These are phyloP conservation scores for Luehdorfia chinensis DNA, from an alignment of 1,140 invertebrate species.

Conservation along the genomic window DNA sequence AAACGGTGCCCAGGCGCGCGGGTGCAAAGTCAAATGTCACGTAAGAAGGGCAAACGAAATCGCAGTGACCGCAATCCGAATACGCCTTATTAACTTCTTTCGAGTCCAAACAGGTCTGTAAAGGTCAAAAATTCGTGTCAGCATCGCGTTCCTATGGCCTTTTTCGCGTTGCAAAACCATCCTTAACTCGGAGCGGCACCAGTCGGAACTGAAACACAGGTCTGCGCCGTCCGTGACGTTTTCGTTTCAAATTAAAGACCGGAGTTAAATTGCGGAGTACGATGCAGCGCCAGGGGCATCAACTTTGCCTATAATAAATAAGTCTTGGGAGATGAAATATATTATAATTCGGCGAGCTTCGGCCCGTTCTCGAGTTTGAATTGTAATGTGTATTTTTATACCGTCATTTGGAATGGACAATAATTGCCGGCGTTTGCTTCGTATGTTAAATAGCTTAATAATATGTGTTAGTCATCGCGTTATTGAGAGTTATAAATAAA, in stretches of 20 bases:
- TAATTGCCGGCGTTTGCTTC: slow-evolving; percentile 46
- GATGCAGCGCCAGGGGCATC: no score
- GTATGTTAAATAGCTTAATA: slow-evolving; percentile 49
- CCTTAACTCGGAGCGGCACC: slow-evolving; percentile 5
- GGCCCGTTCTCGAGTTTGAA: slow-evolving; percentile 33
- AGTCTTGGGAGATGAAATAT: slow-evolving; percentile 22
- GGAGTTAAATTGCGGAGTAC: no score
- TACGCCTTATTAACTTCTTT: slow-evolving; percentile 17
- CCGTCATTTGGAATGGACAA: slow-evolving; percentile 40
- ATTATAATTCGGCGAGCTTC: slow-evolving; percentile 29
- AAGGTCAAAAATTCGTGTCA: slow-evolving; percentile 16
- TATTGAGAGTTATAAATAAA: slow-evolving; percentile 53
- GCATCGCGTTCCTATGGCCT: background rate
- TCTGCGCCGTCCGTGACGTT: background rate
- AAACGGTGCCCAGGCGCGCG: slow-evolving; percentile 1
- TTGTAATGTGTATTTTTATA: slow-evolving; percentile 47
- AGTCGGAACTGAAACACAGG: slow-evolving; percentile 2
- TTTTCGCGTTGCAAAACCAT: slow-evolving; percentile 14
- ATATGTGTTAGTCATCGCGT: slow-evolving; percentile 42
- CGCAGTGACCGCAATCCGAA: slow-evolving; percentile 16
- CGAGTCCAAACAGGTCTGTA: slow-evolving; percentile 15
- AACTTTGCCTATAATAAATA: slow-evolving; percentile 24
- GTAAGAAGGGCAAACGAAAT: slow-evolving; percentile 17
- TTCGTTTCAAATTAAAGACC: background rate
- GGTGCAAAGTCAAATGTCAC: slow-evolving; percentile 10